Evolutionary conservation across 2,797 vertebrate species (phyloP), one percentile per base, ranked within the genome.

Genomic region (Hafferia zeledoni): DNA sequence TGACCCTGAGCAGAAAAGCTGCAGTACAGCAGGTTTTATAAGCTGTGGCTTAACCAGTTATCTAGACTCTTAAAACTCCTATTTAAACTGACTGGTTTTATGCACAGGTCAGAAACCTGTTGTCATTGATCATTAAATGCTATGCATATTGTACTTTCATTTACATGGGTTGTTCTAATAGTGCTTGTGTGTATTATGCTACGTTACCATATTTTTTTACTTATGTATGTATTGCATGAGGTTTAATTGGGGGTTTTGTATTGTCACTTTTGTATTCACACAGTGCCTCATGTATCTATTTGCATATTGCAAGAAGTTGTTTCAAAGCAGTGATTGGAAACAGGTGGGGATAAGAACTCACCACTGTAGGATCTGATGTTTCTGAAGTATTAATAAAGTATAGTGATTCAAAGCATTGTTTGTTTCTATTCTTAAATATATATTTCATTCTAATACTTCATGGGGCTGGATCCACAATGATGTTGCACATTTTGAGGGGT

Each of bases 301-400:
- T 95, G 95, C 91, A 77, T 95, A 96, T 94, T 93, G 94, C 87
- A 94, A 94, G 94, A 90, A 92, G 83, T 71, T 84, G 87, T 94
- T 90, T 91, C 55, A 70, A 83, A 94, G 47, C 83, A 93, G 83
- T 77, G 85, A 84, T 5, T 94, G 89, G 88, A 89, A 87, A 68
- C 33, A 11, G 37, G 67, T 24, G 77, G 67, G 47, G 35, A 46
- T 52, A n/a, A 90, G 49, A 92, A 44, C 56, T 83, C 85, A 20
- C 87, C 39, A 8, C 82, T 90, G 65, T 75, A 86, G 91, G 80
- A 86, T 68, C 70, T 89, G 67, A 75, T 85, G 86, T 91, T 94
- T 95, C 76, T 90, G 88, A 94, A 96, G 92, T 94, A 76, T 96
- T 94, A 97, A 97, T 97, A 97, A 97, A 97, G 57, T 60, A 70